Base-by-base conservation (phyloP, 2,797 vertebrate species). In the Sebastes melanostomus region DNA sequence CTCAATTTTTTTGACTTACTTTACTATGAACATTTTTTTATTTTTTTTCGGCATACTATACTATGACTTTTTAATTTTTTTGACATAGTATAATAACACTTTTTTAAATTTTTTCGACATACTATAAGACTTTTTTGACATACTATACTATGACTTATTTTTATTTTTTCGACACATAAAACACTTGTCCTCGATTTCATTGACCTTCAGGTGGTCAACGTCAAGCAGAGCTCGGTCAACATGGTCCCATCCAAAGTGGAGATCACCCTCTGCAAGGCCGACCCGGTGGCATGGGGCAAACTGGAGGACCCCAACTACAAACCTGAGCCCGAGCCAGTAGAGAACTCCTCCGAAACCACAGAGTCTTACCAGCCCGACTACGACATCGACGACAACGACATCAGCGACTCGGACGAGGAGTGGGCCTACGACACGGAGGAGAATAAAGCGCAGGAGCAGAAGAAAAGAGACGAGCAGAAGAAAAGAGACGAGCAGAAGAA, bases 241-340 rank as follows among this genome's bases (percentile, higher is more conserved):
- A 95, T 98, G 96, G 93, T 97, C 59, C 96, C 97, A 1, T 95
- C 97, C 87, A 99, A 99, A 92, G 97, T 98, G 86, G 98, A 99
- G 93, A 94, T 99, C 75, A 91, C 70, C 2, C 95, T 99, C 73
- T 85, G 87, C 63, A 99, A 99, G 90, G 95, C 93, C 8, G 95
- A 96, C 86, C 89, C 91, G 4, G 95, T 97, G 67, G 83, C 95
- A 71, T 99, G 98, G 98, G 97, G 96, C 18, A 96, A 96, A 90
- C 96, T 99, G 92, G 97, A 99, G 84, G 95, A 98, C 67, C 95
- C 95, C 1, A 81, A 92, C 85, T 86, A 90, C 91, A 95, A 94
- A 38, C 86, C 93, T 0, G 93, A 93, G 58, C 89, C 88, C 0
- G 95, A 95, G 63, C 85, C 92, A 0, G 56, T 59, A 0, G 88